Base-by-base conservation (phyloP, 2,797 vertebrate genomes). In the Myotis findleyi region DNA sequence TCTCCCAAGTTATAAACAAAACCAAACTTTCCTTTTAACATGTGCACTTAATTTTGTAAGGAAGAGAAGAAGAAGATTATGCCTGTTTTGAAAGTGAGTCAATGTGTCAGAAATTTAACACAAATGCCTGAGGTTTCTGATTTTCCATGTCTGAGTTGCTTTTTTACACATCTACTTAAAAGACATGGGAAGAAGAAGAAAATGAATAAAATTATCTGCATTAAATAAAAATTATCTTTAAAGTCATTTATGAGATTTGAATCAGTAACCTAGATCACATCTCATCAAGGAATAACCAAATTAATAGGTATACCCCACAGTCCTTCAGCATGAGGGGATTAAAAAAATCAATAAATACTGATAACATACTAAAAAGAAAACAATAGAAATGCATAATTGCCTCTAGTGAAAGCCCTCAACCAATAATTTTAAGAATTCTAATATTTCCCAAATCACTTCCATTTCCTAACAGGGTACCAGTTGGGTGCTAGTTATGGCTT, bases 191-290 rank as follows among this genome's bases (percentile, higher is more conserved):
- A 87, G 1, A 27, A 87, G 18, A 72, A 91, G 30, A 76, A 76
- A 81, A 72, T 68, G 11, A 96, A 83, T 17, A 13, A 84, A 85
- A 84, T 4, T 36, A 4, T 16, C 38, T 30, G 51, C 47, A 68
- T 68, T 88, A 85, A 88, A 30, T 73, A 44, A 92, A 80, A 10
- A 13, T 62, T 71, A 38, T 77, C 38, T 91, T 81, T 89, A 53
- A 81, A 66, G 2, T 64, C 20, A 64, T 44, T 27, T 53, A 10
- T 80, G 33, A 62, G 44, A 62, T 77, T 91, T 53, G 7, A 51
- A n/a, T 55, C 57, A 51, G 53, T 91, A 38, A 82, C 27, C 9
- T 44, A 44, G 18, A 51, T 80, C 17, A 6, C 38, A 51, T 55
- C 14, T 91, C 25, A 51, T 73, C 27, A 91, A n/a, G 20, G 4